Base-by-base conservation (phyloP, 2,888 invertebrate species). In the Coelogynopora nodosa region DNA sequence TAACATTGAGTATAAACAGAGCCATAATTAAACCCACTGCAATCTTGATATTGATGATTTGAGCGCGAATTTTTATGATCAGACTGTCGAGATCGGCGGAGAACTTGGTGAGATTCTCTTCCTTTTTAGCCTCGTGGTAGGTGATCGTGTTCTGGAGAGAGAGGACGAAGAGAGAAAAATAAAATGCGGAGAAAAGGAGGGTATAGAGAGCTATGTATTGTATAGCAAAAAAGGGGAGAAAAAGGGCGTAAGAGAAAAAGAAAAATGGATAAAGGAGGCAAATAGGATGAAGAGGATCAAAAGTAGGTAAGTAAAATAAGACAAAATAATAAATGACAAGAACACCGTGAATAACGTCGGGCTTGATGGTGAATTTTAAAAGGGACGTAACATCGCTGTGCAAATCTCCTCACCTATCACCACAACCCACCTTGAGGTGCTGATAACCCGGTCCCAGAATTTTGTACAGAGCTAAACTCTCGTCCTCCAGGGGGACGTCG, bases 41-140 rank as follows among this genome's bases (percentile, higher is more conserved):
- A 29, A 28, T 67, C 85, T 90, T 91, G 49, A 92, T 89, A 67
- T 91, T 90, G 88, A 90, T 90, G 86, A 91, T 89, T 85, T 90
- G 90, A 84, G 88, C 87, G 18, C 90, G 89, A 82, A 91, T 91
- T 86, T 90, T 89, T 87, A 89, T 88, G 82, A 92, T 90, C 23
- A 91, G 89, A 0, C 88, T 88, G 87, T 91, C 91, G 30, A 92
- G 89, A 87, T 92, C 90, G 0, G 89, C 88, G 85, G 90, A 90
- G 89, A 91, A 92, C 88, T 91, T 91, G 30, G 91, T 89, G 49
- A 92, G 91, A 87, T 92, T 91, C 88, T 92, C 92, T 87, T 92
- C 92, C 86, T 91, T 91, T 89, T 91, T 92, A 30, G 92, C 92
- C 88, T 92, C 92, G 88, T 90, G 90, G 88, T 89, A 92, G 84